Evolutionary conservation across 2,888 invertebrate genomes (phyloP).

Genomic region (Carcina quercana): DNA sequence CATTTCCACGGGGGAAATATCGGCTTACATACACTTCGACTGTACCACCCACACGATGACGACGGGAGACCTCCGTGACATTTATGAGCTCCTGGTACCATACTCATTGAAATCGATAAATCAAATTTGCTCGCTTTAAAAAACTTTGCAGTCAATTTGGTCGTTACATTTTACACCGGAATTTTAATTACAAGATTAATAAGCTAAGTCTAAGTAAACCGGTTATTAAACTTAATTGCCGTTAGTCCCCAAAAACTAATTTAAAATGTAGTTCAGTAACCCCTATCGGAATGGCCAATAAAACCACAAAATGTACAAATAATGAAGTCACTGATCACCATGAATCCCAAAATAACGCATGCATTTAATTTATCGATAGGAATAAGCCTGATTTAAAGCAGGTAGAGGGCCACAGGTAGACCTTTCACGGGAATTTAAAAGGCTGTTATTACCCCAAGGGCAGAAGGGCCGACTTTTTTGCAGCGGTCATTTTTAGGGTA

Average conservation of each 20-base stretch:
- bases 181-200: too few species aligned
- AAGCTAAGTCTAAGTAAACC: too few species aligned
- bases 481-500: slow-evolving; percentile 52
- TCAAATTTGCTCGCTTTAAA: too few species aligned
- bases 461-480: slow-evolving; percentile 39
- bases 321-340: slow-evolving; percentile 44
- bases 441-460: slow-evolving; percentile 30
- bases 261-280: slow-evolving; percentile 32
- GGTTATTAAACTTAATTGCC: too few species aligned
- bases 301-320: slow-evolving; percentile 44
- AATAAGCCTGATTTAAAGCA: slow-evolving; percentile 51
- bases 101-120: slow-evolving; percentile 7
- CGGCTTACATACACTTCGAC: slow-evolving; percentile 51
- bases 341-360: slow-evolving; percentile 42
- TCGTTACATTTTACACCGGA: too few species aligned
- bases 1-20: slow-evolving; percentile 69
- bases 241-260: too few species aligned
- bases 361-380: slow-evolving; percentile 61
- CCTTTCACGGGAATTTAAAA: slow-evolving; percentile 49
- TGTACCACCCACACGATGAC: slow-evolving; percentile 58
- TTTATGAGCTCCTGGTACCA: slow-evolving; percentile 34
- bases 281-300: slow-evolving; percentile 19
- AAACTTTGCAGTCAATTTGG: too few species aligned
- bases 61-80: slow-evolving; percentile 30
- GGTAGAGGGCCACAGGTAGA: slow-evolving; percentile 61